Conservation (phyloP, 2,113 vertebrate species). For the Aix galericulata region DNA sequence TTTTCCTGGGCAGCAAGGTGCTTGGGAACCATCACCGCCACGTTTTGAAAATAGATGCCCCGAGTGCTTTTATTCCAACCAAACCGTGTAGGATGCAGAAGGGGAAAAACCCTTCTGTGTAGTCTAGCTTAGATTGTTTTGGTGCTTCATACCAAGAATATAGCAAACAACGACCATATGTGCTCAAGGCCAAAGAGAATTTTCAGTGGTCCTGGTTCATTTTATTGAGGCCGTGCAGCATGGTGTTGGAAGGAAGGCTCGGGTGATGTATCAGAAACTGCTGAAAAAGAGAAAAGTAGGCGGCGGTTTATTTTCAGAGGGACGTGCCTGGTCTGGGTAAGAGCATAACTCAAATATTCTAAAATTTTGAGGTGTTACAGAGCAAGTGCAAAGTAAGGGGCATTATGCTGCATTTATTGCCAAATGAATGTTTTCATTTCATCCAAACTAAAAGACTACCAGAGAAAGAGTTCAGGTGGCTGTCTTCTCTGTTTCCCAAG, state of each 20-base stretch:
- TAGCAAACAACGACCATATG: background rate
- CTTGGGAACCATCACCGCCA: background rate
- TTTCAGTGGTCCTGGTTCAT: background rate
- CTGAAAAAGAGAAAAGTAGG: background rate
- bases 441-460: background rate
- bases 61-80: background rate
- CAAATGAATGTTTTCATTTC: background rate
- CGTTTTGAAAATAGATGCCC: background rate
- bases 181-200: background rate
- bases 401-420: background rate
- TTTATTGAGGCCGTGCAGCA: background rate
- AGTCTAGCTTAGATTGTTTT: background rate
- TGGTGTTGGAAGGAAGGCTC: background rate
- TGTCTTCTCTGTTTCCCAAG: background rate
- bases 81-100: background rate
- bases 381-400: background rate
- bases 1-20: background rate
- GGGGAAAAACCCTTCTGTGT: rapidly evolving
- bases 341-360: background rate
- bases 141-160: background rate
- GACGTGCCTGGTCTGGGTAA: background rate
- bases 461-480: background rate
- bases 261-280: background rate
- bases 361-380: background rate
- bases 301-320: background rate